These are phyloP conservation scores for Odontocolon sp. DNA, from an alignment of 2,888 invertebrate species.

Conservation along the genomic window DNA sequence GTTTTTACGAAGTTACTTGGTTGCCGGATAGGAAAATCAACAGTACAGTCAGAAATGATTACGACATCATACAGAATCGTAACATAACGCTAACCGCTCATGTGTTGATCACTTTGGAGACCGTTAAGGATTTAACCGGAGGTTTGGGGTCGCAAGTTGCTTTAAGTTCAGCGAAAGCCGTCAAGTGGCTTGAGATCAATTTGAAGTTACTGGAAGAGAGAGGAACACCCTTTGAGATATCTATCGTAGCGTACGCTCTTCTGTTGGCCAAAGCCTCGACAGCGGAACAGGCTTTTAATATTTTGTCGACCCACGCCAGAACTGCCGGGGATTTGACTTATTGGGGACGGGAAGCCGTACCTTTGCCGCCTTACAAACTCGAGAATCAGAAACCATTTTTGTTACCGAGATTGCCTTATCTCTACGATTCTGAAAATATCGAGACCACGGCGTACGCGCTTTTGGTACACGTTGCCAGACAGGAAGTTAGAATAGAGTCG, in stretches of 20 bases:
- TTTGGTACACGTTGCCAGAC: conserved; percentile 92
- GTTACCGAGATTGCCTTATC: conserved; percentile 92
- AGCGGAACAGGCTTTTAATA: conserved; percentile 90
- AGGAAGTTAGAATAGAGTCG: conserved; percentile 90
- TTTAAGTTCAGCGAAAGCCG: conserved; percentile 88
- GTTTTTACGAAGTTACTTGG: conserved; percentile 95
- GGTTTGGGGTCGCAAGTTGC: conserved; percentile 89
- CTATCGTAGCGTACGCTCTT: conserved; percentile 94
- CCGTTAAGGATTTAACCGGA: conserved; percentile 90
- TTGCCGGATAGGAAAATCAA: conserved; percentile 94
- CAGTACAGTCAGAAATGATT: conserved; percentile 84
- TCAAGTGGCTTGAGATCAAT: conserved; percentile 91
- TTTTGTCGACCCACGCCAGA: conserved; percentile 86
- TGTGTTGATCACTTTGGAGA: conserved; percentile 92
- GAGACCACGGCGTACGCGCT: conserved; percentile 96
- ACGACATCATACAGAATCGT: conserved; percentile 83
- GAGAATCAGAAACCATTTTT: conserved; percentile 96
- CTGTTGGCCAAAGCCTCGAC: conserved; percentile 91
- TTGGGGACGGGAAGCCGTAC: conserved; percentile 91
- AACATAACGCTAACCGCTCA: conserved; percentile 97
- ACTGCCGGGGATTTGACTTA: conserved; percentile 91
- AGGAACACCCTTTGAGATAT: conserved; percentile 91
- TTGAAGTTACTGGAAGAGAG: conserved; percentile 87
- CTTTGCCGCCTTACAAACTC: conserved; percentile 91
- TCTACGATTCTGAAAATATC: conserved; percentile 94